Percentiles rank a stretch among this genome's conserved stretches.
phyloP scores from a whole-genome alignment of 2,113 vertebrate species.

The Brachyhypopomus occidentalis region DNA sequence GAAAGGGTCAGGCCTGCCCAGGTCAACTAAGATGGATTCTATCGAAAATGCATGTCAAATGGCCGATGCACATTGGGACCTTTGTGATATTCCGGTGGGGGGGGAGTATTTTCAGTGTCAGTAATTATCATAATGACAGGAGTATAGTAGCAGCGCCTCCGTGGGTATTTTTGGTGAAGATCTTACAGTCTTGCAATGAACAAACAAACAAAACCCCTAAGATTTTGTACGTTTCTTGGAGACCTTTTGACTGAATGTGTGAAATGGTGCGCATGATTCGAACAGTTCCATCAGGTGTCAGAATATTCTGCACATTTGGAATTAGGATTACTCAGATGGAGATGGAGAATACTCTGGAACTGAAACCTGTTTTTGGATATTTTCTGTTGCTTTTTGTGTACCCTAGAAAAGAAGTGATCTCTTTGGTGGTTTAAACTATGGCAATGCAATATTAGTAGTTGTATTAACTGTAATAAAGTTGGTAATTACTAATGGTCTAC shows the following conservation, averaged over 20 bases:
- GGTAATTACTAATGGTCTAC: not conserved
- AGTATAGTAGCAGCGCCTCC: not conserved
- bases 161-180: not conserved
- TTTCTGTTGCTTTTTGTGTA: not conserved
- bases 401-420: not conserved
- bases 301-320: not conserved
- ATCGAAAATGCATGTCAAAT: too few species aligned
- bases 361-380: slow-evolving; percentile 4
- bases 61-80: not conserved
- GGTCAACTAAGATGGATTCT: too few species aligned
- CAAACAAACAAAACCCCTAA: too few species aligned
- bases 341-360: not conserved
- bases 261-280: not conserved
- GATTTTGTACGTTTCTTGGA: not conserved
- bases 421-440: not conserved
- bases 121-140: not conserved
- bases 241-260: not conserved
- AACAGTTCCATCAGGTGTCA: not conserved
- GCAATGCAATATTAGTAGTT: not conserved
- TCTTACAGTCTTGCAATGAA: not conserved
- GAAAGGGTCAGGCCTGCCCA: not conserved
- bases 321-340: not conserved
- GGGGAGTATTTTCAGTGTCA: not conserved
- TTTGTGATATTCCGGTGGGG: not conserved
- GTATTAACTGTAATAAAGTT: not conserved